These are phyloP conservation scores for Drosophila borealis DNA, from an alignment of 2,888 invertebrate species.

Conservation along the genomic window DNA sequence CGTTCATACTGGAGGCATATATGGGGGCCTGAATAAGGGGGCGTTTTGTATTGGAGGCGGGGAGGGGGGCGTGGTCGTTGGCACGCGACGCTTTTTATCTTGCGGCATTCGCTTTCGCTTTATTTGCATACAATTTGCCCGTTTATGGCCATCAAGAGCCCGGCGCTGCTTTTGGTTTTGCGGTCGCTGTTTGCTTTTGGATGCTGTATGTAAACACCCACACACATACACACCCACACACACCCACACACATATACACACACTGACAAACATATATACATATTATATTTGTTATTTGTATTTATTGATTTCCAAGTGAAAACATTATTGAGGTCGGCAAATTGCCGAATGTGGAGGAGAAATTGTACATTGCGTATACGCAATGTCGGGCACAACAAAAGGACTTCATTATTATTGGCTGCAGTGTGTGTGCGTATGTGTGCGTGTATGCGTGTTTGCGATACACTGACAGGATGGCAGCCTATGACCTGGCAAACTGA, in stretches of 20 bases:
- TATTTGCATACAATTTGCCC: conserved; percentile 77
- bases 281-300: conserved; percentile 71
- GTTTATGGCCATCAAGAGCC: conserved; percentile 62
- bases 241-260: not conserved
- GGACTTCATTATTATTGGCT: conserved; percentile 79
- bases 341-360: conserved; percentile 32
- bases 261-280: not conserved
- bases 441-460: conserved; percentile 18
- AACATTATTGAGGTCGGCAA: conserved; percentile 74
- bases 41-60: not conserved
- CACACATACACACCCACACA: not conserved
- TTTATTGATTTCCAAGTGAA: conserved; percentile 77
- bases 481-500: conserved; percentile 71
- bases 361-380: conserved; percentile 56
- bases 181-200: conserved; percentile 20
- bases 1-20: not conserved
- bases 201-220: conserved; percentile 6
- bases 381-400: conserved; percentile 70
- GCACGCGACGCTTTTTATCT: conserved; percentile 39
- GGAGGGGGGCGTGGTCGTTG: conserved; percentile 3
- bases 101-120: conserved; percentile 56
- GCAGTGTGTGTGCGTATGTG: conserved; percentile 36
- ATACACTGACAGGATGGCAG: conserved; percentile 27
- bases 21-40: not conserved
- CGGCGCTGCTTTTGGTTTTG: conserved; percentile 23